Evolutionary conservation across 2,113 vertebrate genomes (phyloP).

Genomic region (Nicator chloris): DNA sequence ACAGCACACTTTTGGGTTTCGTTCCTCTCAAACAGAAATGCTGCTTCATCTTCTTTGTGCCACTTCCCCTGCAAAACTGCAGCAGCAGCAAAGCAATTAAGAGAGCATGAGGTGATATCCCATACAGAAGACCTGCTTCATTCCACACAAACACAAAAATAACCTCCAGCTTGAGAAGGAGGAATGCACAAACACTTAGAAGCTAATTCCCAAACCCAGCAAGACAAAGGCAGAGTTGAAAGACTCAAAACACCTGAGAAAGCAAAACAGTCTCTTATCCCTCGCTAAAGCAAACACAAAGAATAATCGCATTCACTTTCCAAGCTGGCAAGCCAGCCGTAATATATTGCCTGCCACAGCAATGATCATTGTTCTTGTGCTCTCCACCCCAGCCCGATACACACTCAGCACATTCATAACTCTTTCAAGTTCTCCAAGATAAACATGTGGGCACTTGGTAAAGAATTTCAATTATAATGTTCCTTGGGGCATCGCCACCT

Average conservation of each 20-base stretch:
- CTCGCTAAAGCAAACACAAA: not conserved
- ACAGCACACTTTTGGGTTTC: not conserved
- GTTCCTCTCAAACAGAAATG: not conserved
- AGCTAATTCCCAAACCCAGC: conserved; percentile 29
- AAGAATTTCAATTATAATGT: not conserved
- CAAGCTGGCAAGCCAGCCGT: not conserved
- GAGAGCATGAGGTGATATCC: conserved; percentile 11
- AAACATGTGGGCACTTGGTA: not conserved
- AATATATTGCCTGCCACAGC: conserved; percentile 30
- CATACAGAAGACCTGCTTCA: conserved; percentile 22
- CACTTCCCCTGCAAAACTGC: conserved; percentile 20
- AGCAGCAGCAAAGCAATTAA: conserved; percentile 49
- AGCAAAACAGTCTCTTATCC: conserved; percentile 39
- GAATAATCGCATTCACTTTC: not conserved
- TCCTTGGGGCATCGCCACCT: not conserved
- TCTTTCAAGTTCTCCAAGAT: conserved; percentile 20
- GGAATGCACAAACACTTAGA: conserved; percentile 43
- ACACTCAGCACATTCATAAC: conserved; percentile 21
- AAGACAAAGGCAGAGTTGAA: conserved; percentile 32
- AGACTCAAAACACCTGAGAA: conserved; percentile 51
- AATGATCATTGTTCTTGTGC: not conserved
- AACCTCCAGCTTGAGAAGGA: not conserved
- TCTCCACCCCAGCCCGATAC: not conserved
- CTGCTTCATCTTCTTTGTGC: conserved; percentile 52
- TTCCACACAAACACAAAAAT: conserved; percentile 52